Conservation (phyloP, 2,113 vertebrate species). For the Barbus barbus region DNA sequence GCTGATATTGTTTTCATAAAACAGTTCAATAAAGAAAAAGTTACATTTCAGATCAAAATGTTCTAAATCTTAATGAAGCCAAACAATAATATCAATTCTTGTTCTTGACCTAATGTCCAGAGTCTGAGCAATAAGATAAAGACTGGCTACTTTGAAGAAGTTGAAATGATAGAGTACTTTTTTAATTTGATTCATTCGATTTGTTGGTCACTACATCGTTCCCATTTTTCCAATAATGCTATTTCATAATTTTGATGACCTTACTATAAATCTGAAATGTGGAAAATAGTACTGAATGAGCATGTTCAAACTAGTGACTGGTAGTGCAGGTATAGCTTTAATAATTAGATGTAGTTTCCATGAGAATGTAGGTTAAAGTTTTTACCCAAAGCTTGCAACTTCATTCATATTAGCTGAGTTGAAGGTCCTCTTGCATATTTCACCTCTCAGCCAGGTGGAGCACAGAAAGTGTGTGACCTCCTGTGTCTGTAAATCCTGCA, state of each 20-base stretch:
- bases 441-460: constrained; percentile 75
- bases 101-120: background rate
- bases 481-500: constrained; percentile 74
- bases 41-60: background rate
- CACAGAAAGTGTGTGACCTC: constrained; percentile 75
- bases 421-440: constrained; percentile 74
- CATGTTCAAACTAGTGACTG: background rate
- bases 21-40: background rate
- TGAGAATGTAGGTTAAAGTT: no score
- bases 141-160: background rate
- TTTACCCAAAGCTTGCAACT: constrained; percentile 78
- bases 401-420: constrained; percentile 75
- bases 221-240: background rate
- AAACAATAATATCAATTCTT: background rate
- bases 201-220: background rate
- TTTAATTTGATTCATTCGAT: background rate
- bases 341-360: background rate
- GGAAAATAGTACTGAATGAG: no score
- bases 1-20: background rate
- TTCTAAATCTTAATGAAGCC: background rate
- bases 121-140: no score
- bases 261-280: no score
- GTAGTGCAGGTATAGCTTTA: background rate
- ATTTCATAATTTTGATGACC: background rate
- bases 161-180: background rate